Percentiles rank a stretch among this genome's conserved stretches.
Evolutionary conservation across 2,888 invertebrate genomes (phyloP).

Genomic region (Actias luna): DNA sequence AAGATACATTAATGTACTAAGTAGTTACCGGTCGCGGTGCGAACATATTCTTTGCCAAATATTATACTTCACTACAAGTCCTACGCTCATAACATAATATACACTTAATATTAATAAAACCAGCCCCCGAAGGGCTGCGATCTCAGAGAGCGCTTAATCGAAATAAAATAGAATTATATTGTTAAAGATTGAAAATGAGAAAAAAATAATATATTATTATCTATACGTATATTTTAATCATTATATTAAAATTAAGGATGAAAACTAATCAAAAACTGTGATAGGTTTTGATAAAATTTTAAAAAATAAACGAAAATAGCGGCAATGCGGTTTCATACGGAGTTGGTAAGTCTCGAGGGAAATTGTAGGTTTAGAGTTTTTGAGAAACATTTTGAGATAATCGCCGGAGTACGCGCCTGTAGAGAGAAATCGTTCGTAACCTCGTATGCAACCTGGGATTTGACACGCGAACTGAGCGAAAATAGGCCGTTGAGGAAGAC

Average conservation of each 20-base stretch:
- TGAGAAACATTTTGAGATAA: conserved; percentile 31
- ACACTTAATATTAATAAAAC: conserved; percentile 18
- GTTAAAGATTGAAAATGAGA: conserved; percentile 69
- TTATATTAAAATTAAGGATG: conserved; percentile 80
- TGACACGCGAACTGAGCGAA: conserved; percentile 33
- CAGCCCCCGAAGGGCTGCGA: conserved; percentile 30
- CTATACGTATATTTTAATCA: conserved; percentile 81
- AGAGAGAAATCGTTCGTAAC: conserved; percentile 29
- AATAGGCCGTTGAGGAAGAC: conserved; percentile 26
- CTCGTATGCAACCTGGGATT: conserved; percentile 41
- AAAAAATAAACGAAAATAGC: conserved; percentile 58
- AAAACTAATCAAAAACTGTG: conserved; percentile 82
- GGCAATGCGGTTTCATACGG: conserved; percentile 32
- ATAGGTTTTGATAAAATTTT: conserved; percentile 82
- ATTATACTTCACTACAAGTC: conserved; percentile 25
- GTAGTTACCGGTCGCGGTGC: conserved; percentile 41
- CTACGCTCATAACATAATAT: conserved; percentile 37
- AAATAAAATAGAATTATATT: conserved; percentile 78
- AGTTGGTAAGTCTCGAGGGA: conserved; percentile 38
- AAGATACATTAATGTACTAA: conserved; percentile 47
- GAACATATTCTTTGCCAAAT: conserved; percentile 53
- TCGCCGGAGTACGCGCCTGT: conserved; percentile 17
- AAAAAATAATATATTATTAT: conserved; percentile 72
- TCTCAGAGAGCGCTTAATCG: conserved; percentile 53
- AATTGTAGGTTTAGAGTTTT: conserved; percentile 60